Conservation (phyloP, 1,140 invertebrate genomes). For the Zelostemma sp. region DNA sequence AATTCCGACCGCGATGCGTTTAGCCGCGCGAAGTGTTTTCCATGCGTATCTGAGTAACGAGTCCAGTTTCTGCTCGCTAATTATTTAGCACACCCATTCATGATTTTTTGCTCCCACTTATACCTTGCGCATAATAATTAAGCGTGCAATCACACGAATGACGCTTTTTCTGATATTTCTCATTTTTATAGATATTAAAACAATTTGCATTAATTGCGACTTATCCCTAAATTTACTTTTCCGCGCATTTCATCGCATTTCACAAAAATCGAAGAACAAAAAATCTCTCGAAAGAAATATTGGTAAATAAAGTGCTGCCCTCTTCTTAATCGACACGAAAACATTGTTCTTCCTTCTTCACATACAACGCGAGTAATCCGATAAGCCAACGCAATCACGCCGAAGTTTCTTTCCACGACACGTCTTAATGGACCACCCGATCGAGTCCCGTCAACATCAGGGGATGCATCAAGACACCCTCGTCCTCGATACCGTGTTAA, state of each 20-base stretch:
- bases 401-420: constrained; percentile 6
- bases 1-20: constrained; percentile 11
- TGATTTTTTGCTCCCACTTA: background rate
- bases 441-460: background rate
- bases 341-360: background rate
- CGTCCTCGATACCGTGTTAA: constrained; percentile 15
- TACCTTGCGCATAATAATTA: background rate
- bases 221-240: too few species aligned
- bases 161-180: constrained; percentile 7
- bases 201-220: background rate
- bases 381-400: background rate
- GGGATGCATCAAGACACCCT: constrained; percentile 15
- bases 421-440: constrained; percentile 10
- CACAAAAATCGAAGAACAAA: too few species aligned
- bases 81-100: constrained; percentile 6
- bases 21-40: constrained; percentile 2
- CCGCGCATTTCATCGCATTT: too few species aligned
- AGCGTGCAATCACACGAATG: background rate
- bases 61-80: constrained; percentile 7
- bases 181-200: background rate
- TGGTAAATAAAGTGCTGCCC: too few species aligned
- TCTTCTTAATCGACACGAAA: too few species aligned
- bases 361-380: background rate
- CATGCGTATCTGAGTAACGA: constrained; percentile 11
- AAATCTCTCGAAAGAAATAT: too few species aligned